Evolutionary conservation across 1,140 invertebrate species (phyloP), one percentile per base, ranked within the genome.

Genomic region (Parapsyche elsis): DNA sequence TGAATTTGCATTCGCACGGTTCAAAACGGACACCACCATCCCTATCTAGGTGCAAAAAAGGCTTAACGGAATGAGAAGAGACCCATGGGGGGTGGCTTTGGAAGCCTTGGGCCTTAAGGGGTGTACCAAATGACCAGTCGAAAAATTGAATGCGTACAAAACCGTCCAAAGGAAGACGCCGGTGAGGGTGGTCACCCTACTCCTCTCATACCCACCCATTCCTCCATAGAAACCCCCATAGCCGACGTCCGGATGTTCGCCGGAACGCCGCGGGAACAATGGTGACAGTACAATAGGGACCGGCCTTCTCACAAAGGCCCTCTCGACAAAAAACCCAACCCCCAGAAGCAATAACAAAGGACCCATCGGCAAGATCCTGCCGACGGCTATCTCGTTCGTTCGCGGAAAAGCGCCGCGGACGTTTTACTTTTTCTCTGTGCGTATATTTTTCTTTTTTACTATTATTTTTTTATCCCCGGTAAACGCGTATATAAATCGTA

Each of bases 331-430:
- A 67, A 26, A 23, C 21, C 21, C 64, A 4, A 59, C 59, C 23
- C 75, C 78, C 81, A 38, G 81, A 64, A 78, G 76, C 73, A 79
- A 80, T 78, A 83, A 83, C 81, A 83, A 83, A 83, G 79, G 79
- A 80, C 76, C 79, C 46, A 83, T 78, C 81, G 71, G 79, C 59
- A 80, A 80, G 81, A 80, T 80, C 70, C 30, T 59, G 46, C 16
- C 77, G 46, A n/a, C 71, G 26, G 81, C 78, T 64, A 71, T 80
- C 81, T 82, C 79, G 45, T 45, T 24, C 30, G 38, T 79, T 71
- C 61, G n/a, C 49, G 9, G 76, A 46, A 78, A 78, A 78, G 23
- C 46, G 59, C 26, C 49, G 21, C 23, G 16, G 71, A 21, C 59
- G n/a, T 19, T 61, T 16, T 61, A 23, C 21, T 21, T 61, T 71